Conservation (phyloP, 2,888 invertebrate species). For the Amiota communis region DNA sequence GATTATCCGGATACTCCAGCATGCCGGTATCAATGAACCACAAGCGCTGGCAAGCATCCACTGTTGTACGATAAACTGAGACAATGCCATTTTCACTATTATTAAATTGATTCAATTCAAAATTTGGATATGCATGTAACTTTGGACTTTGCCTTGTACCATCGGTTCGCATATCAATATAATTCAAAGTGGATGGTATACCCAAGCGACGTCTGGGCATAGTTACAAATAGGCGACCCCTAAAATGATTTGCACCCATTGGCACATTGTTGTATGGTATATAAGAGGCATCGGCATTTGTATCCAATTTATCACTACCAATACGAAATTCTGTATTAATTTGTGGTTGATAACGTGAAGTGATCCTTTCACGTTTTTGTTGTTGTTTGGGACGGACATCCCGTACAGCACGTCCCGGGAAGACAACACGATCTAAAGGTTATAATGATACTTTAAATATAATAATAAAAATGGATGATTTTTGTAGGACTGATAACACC, state of each 20-base stretch:
- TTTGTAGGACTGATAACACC: slow-evolving; percentile 37
- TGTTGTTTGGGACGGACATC: slow-evolving; percentile 19
- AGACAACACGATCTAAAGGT: slow-evolving; percentile 49
- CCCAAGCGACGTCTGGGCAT: slow-evolving; percentile 81
- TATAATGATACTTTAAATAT: neutral
- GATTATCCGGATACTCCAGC: slow-evolving; percentile 78
- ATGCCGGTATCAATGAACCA: slow-evolving; percentile 88
- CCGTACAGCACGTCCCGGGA: slow-evolving; percentile 38
- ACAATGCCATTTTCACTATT: slow-evolving; percentile 72
- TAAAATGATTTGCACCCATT: slow-evolving; percentile 69
- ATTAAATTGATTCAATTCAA: slow-evolving; percentile 64
- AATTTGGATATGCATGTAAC: slow-evolving; percentile 68
- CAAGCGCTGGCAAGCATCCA: slow-evolving; percentile 81
- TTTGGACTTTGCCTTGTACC: slow-evolving; percentile 61
- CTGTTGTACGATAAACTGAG: slow-evolving; percentile 81
- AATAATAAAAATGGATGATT: neutral
- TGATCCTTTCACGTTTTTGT: slow-evolving; percentile 46
- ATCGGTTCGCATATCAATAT: slow-evolving; percentile 69
- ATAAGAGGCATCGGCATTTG: slow-evolving; percentile 47
- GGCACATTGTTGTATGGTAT: slow-evolving; percentile 72
- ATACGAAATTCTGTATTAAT: slow-evolving; percentile 32
- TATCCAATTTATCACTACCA: neutral
- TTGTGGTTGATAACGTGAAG: slow-evolving; percentile 52
- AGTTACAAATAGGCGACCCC: slow-evolving; percentile 80
- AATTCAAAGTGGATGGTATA: slow-evolving; percentile 78